These are phyloP conservation scores for Orchestes rusci DNA, from an alignment of 2,888 invertebrate genomes.

Conservation along the genomic window DNA sequence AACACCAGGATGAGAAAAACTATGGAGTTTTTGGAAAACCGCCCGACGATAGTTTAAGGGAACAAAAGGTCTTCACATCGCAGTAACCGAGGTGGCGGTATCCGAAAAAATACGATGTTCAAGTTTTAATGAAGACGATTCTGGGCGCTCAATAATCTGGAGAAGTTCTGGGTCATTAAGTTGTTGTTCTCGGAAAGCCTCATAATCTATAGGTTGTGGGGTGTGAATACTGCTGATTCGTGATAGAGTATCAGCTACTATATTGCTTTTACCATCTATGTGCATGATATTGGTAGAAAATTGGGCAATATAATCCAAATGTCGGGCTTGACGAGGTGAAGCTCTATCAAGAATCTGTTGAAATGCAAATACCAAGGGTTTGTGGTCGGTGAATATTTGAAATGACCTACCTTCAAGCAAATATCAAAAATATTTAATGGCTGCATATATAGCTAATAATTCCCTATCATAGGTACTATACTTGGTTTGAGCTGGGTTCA, in stretches of 20 bases:
- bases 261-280: conserved; percentile 8
- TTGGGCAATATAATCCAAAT: conserved; percentile 9
- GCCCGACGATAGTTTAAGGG: neutral
- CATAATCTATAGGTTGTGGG: neutral
- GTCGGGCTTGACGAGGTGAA: conserved; percentile 7
- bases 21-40: conserved; percentile 2
- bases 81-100: neutral
- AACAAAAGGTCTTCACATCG: conserved; percentile 4
- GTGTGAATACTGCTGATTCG: neutral
- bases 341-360: conserved; percentile 22
- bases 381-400: conserved; percentile 4
- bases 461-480: conserved; percentile 2
- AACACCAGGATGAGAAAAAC: conserved; percentile 2
- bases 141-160: neutral
- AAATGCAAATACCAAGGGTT: conserved; percentile 3
- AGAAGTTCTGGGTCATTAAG: neutral
- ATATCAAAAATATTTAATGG: conserved; percentile 16
- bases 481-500: conserved; percentile 4
- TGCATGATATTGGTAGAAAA: conserved; percentile 12
- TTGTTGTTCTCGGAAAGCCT: neutral
- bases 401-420: conserved; percentile 13
- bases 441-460: conserved; percentile 6
- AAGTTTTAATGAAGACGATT: conserved; percentile 1
- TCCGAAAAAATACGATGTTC: neutral
- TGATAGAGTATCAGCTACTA: conserved; percentile 7